phyloP scores from a whole-genome alignment of 1,140 invertebrate species.

The Pteromalus puparum region DNA sequence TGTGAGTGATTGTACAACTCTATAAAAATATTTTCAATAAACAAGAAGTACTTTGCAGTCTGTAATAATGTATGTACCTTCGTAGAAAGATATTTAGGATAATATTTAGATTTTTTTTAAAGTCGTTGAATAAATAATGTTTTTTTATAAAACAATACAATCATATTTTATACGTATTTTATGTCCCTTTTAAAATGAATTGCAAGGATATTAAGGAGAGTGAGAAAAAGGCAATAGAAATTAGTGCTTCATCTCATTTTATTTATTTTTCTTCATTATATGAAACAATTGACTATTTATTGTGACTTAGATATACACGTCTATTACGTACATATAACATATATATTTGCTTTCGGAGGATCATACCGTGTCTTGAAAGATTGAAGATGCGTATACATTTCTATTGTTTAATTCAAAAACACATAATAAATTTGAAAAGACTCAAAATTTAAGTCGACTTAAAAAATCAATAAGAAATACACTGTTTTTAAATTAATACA shows the following conservation, averaged over 20 bases:
- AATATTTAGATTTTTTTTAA: slow-evolving; percentile 43
- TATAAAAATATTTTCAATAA: neutral
- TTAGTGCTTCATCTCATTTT: slow-evolving; percentile 58
- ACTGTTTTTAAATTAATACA: neutral
- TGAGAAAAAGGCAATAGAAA: neutral
- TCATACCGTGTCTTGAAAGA: slow-evolving; percentile 59
- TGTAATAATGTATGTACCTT: slow-evolving; percentile 36
- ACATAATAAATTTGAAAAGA: neutral
- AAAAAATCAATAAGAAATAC: neutral
- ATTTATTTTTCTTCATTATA: slow-evolving; percentile 66
- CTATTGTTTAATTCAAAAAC: slow-evolving; percentile 39
- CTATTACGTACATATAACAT: slow-evolving; percentile 72
- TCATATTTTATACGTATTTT: neutral
- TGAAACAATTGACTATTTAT: slow-evolving; percentile 74
- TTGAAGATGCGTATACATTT: slow-evolving; percentile 50
- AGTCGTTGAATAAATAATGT: slow-evolving; percentile 49
- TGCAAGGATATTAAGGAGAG: neutral
- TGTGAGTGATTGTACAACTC: slow-evolving; percentile 48
- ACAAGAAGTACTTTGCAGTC: slow-evolving; percentile 16
- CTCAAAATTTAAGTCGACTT: neutral
- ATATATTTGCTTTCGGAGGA: slow-evolving; percentile 60
- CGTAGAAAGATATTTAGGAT: slow-evolving; percentile 23
- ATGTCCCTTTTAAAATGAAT: neutral
- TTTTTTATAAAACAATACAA: slow-evolving; percentile 44
- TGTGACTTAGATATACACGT: slow-evolving; percentile 69